Percentiles rank a stretch among this genome's conserved stretches.
Evolutionary conservation across 2,113 vertebrate genomes (phyloP).

Genomic region (Benitochromis conjunctus): DNA sequence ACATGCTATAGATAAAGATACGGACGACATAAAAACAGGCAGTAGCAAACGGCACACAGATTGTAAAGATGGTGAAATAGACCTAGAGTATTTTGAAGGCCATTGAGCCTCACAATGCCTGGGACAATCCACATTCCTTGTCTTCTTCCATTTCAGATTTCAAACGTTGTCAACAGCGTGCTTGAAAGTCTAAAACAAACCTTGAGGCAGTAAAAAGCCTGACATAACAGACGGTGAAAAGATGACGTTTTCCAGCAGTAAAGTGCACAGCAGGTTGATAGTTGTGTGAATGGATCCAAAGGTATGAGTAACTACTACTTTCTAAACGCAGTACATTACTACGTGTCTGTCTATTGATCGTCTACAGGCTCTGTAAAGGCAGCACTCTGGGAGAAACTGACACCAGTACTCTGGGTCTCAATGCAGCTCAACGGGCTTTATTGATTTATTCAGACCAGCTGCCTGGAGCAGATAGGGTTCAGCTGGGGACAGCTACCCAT

Average conservation of each 20-base stretch:
- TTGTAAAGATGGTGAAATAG: conserved; percentile 9
- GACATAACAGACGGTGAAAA: neutral
- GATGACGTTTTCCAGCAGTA: neutral
- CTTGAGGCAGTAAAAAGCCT: neutral
- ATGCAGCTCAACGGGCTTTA: conserved; percentile 36
- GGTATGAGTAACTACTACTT: neutral
- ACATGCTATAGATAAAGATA: neutral
- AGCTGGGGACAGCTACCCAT: conserved; percentile 16
- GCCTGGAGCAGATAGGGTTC: conserved; percentile 16
- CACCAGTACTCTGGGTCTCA: conserved; percentile 39
- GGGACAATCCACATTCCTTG: conserved; percentile 45
- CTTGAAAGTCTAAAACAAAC: conserved; percentile 26
- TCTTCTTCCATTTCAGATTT: conserved; percentile 41
- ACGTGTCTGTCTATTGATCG: neutral
- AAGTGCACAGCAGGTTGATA: neutral
- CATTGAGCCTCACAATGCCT: conserved; percentile 51
- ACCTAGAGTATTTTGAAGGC: conserved; percentile 34
- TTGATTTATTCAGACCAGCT: conserved; percentile 53
- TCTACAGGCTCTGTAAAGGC: conserved; percentile 2
- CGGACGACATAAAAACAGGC: neutral
- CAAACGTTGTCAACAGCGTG: conserved; percentile 36
- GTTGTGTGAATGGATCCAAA: neutral
- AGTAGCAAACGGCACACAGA: neutral
- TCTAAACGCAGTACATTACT: neutral
- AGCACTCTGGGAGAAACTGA: conserved; percentile 32